Conservation (phyloP, 1,140 invertebrate species). For the Campoletis sonorensis region DNA sequence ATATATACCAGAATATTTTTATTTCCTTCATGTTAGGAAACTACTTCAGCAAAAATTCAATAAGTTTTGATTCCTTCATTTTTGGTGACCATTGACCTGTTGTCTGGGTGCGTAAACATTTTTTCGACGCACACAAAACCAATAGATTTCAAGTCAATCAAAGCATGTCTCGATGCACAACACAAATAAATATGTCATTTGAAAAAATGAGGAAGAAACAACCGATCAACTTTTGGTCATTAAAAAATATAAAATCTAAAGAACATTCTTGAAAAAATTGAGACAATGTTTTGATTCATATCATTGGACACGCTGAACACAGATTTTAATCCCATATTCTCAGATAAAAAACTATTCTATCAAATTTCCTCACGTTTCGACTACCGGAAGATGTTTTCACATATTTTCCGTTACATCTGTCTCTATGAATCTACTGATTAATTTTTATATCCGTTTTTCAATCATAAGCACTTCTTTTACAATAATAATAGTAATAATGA, state of each 20-base stretch:
- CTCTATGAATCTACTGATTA: constrained; percentile 70
- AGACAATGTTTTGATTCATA: not conserved
- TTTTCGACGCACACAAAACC: not conserved
- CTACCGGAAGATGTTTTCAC: constrained; percentile 43
- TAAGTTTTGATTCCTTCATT: not conserved
- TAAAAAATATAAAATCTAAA: not conserved
- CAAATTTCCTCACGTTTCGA: constrained; percentile 9
- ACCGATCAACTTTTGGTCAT: too few relatives aligned
- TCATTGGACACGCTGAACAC: not conserved
- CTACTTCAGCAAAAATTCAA: not conserved
- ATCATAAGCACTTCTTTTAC: constrained; percentile 26
- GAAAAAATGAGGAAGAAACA: not conserved
- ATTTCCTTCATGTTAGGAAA: not conserved
- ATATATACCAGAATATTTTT: not conserved
- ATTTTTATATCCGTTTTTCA: constrained; percentile 41
- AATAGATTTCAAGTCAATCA: not conserved
- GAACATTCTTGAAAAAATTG: not conserved
- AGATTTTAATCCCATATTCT: constrained; percentile 5
- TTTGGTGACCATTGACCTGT: not conserved
- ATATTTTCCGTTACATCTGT: constrained; percentile 75
- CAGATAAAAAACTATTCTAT: constrained; percentile 16
- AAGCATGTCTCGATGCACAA: not conserved
- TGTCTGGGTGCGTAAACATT: not conserved
- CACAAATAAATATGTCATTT: not conserved
- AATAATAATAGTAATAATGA: constrained; percentile 9